Conservation (phyloP, 2,888 invertebrate genomes). For the Heliconius ismenius region DNA sequence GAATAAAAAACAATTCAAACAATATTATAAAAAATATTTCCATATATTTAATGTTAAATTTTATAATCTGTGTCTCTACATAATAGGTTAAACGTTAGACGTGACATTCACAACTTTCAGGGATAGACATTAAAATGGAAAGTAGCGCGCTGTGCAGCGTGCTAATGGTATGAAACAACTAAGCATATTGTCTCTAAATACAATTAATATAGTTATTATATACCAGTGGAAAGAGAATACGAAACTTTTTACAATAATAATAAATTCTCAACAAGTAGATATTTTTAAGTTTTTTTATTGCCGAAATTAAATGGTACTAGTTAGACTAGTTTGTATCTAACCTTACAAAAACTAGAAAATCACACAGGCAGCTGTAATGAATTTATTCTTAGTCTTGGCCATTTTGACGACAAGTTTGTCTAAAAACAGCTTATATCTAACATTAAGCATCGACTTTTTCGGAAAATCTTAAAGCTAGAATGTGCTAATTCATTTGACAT, state of each 20-base stretch:
- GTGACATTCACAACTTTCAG: constrained; percentile 32
- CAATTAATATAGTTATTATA: constrained; percentile 2
- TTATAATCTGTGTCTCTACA: neutral
- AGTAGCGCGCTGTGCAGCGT: constrained; percentile 25
- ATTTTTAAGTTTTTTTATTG: neutral
- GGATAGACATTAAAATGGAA: constrained; percentile 30
- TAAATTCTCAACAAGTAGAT: neutral
- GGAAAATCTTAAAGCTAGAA: neutral
- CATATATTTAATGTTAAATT: neutral
- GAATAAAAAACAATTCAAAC: neutral
- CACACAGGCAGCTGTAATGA: neutral
- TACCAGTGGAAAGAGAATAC: neutral
- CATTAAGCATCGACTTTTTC: no score
- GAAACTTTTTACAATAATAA: neutral
- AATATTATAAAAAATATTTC: neutral
- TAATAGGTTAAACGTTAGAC: constrained; percentile 2
- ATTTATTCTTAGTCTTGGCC: neutral
- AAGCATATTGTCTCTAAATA: neutral
- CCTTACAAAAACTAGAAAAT: constrained; percentile 1
- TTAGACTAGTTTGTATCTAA: neutral
- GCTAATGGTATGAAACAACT: constrained; percentile 28
- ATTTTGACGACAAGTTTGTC: neutral
- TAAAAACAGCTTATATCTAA: neutral
- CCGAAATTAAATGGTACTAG: neutral
- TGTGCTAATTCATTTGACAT: neutral